Percentiles rank a stretch among this genome's conserved stretches.
These are phyloP conservation scores for Bruchidius siliquastri DNA, from an alignment of 2,888 invertebrate genomes.

Conservation along the genomic window DNA sequence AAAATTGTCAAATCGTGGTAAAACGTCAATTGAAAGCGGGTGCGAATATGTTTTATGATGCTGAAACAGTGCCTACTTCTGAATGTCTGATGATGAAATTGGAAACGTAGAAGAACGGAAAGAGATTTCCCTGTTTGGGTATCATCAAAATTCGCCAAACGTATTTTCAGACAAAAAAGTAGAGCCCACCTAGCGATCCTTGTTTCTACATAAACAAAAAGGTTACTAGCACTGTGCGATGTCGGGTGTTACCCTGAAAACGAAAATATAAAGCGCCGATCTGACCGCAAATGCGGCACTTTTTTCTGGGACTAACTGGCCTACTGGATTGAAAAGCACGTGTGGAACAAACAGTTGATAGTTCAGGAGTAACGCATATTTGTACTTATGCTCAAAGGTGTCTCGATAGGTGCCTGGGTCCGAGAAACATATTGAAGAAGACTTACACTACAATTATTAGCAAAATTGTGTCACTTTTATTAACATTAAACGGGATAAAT, in stretches of 20 bases:
- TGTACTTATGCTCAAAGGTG: no score
- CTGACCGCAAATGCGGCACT: not conserved
- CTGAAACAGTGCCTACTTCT: no score
- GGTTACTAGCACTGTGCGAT: not conserved
- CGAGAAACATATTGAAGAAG: no score
- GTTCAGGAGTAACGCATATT: not conserved
- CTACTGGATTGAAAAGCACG: not conserved
- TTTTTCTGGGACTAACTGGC: not conserved
- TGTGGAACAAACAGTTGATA: not conserved
- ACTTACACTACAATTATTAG: no score
- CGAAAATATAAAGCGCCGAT: not conserved
- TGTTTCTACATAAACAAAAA: not conserved
- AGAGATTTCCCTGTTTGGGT: not conserved
- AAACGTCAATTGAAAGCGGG: no score
- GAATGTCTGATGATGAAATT: no score
- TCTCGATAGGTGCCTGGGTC: no score
- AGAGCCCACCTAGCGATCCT: not conserved
- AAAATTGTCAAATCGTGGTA: no score
- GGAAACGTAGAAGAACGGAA: not conserved
- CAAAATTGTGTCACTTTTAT: no score
- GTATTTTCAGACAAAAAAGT: not conserved
- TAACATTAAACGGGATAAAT: no score
- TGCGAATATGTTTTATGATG: no score
- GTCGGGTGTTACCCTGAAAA: not conserved
- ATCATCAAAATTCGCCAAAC: not conserved